Base-by-base conservation (phyloP, 2,888 invertebrate species). In the Lypha dubia region DNA sequence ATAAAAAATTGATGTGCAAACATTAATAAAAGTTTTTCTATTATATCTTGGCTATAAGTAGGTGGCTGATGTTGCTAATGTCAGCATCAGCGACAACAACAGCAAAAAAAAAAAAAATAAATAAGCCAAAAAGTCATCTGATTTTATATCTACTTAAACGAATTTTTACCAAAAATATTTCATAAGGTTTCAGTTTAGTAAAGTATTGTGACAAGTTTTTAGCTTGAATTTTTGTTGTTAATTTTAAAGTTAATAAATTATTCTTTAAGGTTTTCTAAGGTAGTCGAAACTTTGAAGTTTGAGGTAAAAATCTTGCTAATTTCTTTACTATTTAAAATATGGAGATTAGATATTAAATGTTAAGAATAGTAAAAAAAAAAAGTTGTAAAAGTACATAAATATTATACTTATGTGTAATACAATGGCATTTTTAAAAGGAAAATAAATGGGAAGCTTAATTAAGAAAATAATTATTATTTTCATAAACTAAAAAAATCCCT, bases 1-100 rank as follows among this genome's bases (percentile, higher is more conserved):
- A 87, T 88, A 87, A 86, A 46, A 87, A 87, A 89, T 87, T 86
- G 86, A 89, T 89, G 88, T 87, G 85, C 86, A 51, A 85, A 87
- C 89, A 89, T 89, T 89, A 88, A 89, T 89, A 62, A 84, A 84
- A 80, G 68, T 81, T 81, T 81, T 84, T 28, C 74, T 81, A 79
- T 84, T 84, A 81, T 63, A 73, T 68, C 41, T 63, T 77, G 67
- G 38, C n/a, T 46, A 28, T 28, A 56, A 53, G 53, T 62, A 13
- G 79, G 32, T 73, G 71, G 63, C 28, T 56, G 62, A 75, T 60
- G 77, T 62, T 49, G 20, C 35, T 58, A 44, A 71, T 63, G 41
- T 58, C 24, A 35, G 24, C 24, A n/a, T 58, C 24, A 35, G 24
- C 24, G 8, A 15, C 28, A 53, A 28, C 11, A 38, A 38, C 38